Percentiles rank a stretch among this genome's conserved stretches.
Conservation (phyloP, 2,888 invertebrate species). For the Tillus elongatus region DNA sequence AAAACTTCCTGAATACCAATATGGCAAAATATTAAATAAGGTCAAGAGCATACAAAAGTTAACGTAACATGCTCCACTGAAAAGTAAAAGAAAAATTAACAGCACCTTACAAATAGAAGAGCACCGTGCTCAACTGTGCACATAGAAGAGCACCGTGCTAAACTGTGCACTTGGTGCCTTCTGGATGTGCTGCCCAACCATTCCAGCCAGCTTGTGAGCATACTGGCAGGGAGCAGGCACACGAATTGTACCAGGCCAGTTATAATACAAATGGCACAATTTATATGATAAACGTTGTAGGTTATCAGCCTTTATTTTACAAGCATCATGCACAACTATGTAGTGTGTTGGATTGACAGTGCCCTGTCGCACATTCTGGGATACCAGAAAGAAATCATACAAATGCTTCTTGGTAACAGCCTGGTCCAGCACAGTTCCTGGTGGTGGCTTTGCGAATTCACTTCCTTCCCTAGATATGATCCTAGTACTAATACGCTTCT, state of each 20-base stretch:
- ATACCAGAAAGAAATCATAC: slow-evolving; percentile 83
- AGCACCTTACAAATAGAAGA: slow-evolving; percentile 58
- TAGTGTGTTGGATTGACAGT: slow-evolving; percentile 90
- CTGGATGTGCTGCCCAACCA: slow-evolving; percentile 75
- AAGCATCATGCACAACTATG: slow-evolving; percentile 66
- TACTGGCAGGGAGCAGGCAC: slow-evolving; percentile 89
- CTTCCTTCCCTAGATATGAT: slow-evolving; percentile 48
- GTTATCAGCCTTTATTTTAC: slow-evolving; percentile 66
- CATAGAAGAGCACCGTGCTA: no score
- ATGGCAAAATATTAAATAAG: no score
- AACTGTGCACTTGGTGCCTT: slow-evolving; percentile 51
- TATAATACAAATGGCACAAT: slow-evolving; percentile 87
- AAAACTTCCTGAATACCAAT: no score
- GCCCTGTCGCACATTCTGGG: slow-evolving; percentile 80
- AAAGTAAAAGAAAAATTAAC: slow-evolving; percentile 6
- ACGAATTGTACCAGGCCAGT: slow-evolving; percentile 90
- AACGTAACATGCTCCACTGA: no score
- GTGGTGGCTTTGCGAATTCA: slow-evolving; percentile 55
- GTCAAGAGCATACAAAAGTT: no score
- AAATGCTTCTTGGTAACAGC: slow-evolving; percentile 64
- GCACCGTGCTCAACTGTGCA: slow-evolving; percentile 49
- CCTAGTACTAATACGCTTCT: slow-evolving; percentile 84
- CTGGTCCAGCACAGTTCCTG: slow-evolving; percentile 82
- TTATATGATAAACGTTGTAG: slow-evolving; percentile 81
- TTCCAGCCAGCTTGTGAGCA: slow-evolving; percentile 82